A percentile compares a stretch with the other conserved stretches of the same genome.
Evolutionary conservation across 1,140 invertebrate species (phyloP).

Genomic region (Oncopeltus fasciatus): DNA sequence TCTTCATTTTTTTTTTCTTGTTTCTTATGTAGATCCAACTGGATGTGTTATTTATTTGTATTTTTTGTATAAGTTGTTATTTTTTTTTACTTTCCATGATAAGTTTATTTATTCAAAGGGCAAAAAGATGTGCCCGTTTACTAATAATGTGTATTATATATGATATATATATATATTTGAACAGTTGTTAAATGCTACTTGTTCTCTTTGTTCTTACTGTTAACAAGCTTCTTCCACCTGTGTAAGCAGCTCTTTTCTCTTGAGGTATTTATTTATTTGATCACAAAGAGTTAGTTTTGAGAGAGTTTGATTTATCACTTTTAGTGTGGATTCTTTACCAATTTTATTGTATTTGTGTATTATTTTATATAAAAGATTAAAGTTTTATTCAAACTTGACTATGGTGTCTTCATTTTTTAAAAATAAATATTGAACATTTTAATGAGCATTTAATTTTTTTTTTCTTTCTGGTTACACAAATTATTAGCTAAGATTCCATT

Average conservation of each 20-base stretch:
- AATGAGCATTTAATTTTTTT: background rate
- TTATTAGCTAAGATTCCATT: background rate
- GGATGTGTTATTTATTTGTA: conserved; percentile 15
- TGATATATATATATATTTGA: background rate
- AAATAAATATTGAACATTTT: background rate
- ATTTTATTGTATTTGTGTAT: background rate
- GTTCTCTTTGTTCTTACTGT: background rate
- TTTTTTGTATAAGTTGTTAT: conserved; percentile 17
- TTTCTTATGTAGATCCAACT: conserved; percentile 5
- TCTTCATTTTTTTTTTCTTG: background rate
- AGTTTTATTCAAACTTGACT: conserved; percentile 1
- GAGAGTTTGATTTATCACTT: background rate
- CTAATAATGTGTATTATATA: conserved; percentile 4
- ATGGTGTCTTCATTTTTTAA: background rate
- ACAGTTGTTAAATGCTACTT: background rate
- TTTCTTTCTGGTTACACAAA: background rate
- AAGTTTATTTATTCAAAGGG: conserved; percentile 15
- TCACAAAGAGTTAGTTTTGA: background rate
- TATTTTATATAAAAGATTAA: background rate
- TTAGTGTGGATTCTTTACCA: background rate
- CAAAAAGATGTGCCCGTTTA: background rate
- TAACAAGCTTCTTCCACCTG: background rate
- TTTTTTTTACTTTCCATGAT: conserved; percentile 14
- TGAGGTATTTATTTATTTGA: conserved; percentile 1
- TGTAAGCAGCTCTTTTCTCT: background rate